phyloP scores from a whole-genome alignment of 2,797 vertebrate genomes.

The Bovichtus variegatus region DNA sequence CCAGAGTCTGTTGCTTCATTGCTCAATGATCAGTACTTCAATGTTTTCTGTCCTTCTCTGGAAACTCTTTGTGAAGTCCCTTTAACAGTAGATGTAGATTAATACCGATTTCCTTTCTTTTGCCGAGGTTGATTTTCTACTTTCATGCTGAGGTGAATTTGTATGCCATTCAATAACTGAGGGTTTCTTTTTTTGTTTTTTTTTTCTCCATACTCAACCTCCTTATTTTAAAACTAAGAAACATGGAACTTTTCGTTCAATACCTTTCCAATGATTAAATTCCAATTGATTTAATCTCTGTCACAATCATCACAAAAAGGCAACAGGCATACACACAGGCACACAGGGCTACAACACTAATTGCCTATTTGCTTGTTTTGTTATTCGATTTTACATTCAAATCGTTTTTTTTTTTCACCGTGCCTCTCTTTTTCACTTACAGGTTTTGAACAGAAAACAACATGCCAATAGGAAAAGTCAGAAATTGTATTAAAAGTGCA shows the following conservation, averaged over 20 bases:
- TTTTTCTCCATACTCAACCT: constrained; percentile 11
- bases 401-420: constrained; percentile 39
- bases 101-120: constrained; percentile 30
- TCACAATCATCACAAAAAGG: constrained; percentile 48
- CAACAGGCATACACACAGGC: constrained; percentile 65
- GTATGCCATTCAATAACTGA: constrained; percentile 29
- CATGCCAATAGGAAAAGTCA: constrained; percentile 76
- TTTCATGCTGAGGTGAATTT: constrained; percentile 55
- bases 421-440: constrained; percentile 57
- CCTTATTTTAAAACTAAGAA: constrained; percentile 27
- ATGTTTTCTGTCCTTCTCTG: constrained; percentile 30
- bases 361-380: constrained; percentile 34
- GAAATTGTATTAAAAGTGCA: constrained; percentile 82
- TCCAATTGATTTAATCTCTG: constrained; percentile 9
- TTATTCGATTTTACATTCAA: constrained; percentile 64
- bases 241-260: constrained; percentile 14
- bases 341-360: constrained; percentile 52
- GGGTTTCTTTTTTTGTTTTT: no score
- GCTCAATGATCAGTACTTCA: constrained; percentile 26
- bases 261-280: constrained; percentile 26
- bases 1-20: constrained; percentile 58
- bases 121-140: constrained; percentile 40
- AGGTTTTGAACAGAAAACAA: constrained; percentile 62
- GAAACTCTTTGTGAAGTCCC: constrained; percentile 42
- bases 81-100: constrained; percentile 42